Conservation (phyloP, 2,888 invertebrate species). For the Pomacea canaliculata region DNA sequence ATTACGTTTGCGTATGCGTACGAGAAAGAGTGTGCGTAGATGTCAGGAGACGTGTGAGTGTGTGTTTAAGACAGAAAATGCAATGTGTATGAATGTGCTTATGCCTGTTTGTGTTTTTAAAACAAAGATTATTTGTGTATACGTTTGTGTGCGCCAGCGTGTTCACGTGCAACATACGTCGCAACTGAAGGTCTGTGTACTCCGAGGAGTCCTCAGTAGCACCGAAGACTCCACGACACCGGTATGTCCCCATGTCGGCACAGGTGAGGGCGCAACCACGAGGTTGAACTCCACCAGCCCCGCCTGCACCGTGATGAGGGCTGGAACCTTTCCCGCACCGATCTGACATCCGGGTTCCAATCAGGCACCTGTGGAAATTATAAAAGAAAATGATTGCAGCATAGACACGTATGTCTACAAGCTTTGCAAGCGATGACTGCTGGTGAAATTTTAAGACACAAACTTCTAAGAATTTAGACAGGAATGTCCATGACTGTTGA, state of each 20-base stretch:
- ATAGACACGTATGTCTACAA: too few relatives aligned
- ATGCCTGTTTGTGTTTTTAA: too few relatives aligned
- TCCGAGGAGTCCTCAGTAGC: background rate
- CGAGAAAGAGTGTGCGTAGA: too few relatives aligned
- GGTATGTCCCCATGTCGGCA: slow-evolving; percentile 24
- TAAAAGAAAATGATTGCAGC: background rate
- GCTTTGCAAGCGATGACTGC: too few relatives aligned
- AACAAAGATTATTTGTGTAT: background rate
- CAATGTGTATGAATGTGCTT: too few relatives aligned
- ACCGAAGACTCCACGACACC: slow-evolving; percentile 10
- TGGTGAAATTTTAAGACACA: too few relatives aligned
- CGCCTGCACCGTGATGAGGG: slow-evolving; percentile 28
- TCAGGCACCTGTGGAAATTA: slow-evolving; percentile 20
- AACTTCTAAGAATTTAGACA: too few relatives aligned
- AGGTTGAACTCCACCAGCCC: slow-evolving; percentile 28
- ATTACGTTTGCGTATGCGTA: too few relatives aligned
- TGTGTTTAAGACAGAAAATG: too few relatives aligned
- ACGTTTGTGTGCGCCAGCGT: background rate
- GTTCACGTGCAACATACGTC: background rate
- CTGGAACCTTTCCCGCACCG: slow-evolving; percentile 21
- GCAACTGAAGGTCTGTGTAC: background rate
- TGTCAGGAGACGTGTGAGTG: too few relatives aligned
- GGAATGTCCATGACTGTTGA: too few relatives aligned
- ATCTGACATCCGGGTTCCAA: slow-evolving; percentile 14
- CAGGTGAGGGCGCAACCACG: slow-evolving; percentile 19